Evolutionary conservation across 2,113 vertebrate species (phyloP).

Genomic region (Thermophis baileyi): DNA sequence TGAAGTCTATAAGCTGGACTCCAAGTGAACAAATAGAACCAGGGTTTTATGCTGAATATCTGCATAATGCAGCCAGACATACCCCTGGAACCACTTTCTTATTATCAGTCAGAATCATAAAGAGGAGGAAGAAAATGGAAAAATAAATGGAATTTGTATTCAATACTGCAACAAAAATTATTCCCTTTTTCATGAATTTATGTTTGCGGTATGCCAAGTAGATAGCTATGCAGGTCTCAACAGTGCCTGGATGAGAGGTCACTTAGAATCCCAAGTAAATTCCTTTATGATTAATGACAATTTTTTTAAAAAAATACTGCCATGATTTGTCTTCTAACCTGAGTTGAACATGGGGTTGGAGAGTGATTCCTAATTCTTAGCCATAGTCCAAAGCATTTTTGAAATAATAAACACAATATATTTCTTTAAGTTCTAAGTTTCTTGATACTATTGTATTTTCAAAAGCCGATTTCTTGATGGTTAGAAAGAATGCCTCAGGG

Average conservation of each 20-base stretch:
- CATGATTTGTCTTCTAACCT: background rate
- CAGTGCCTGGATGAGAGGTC: background rate
- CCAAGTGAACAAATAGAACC: background rate
- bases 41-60: slow-evolving; percentile 4
- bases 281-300: background rate
- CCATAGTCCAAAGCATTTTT: background rate
- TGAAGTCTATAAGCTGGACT: background rate
- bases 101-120: background rate
- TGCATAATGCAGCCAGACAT: background rate
- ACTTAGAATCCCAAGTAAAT: background rate
- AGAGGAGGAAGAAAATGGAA: background rate
- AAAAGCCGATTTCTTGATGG: slow-evolving; percentile 25
- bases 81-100: background rate
- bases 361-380: background rate
- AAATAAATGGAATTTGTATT: background rate
- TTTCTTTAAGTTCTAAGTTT: background rate
- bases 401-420: background rate
- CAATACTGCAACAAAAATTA: background rate
- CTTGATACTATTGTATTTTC: background rate
- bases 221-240: background rate
- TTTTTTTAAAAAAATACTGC: background rate
- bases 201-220: background rate
- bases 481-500: background rate
- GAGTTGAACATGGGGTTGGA: background rate
- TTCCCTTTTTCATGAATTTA: slow-evolving; percentile 6